These are phyloP conservation scores for Colossoma macropomum DNA, from an alignment of 2,113 vertebrate genomes.

Conservation along the genomic window DNA sequence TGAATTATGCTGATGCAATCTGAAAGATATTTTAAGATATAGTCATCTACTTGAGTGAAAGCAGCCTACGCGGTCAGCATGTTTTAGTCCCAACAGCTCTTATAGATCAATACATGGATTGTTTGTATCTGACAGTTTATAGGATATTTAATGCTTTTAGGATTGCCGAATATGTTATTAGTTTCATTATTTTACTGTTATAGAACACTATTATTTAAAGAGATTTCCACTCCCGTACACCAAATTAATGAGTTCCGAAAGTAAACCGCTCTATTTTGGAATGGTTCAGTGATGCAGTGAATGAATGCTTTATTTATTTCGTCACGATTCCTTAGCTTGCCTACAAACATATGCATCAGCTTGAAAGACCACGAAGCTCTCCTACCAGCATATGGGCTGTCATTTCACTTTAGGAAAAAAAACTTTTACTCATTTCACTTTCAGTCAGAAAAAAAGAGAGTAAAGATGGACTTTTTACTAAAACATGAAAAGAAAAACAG, in stretches of 20 bases:
- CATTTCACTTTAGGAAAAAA: neutral
- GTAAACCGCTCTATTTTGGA: neutral
- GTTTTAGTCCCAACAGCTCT: neutral
- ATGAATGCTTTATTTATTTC: neutral
- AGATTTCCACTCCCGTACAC: neutral
- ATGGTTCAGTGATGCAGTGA: neutral
- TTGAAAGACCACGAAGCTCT: neutral
- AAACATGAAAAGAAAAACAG: neutral
- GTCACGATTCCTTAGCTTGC: neutral
- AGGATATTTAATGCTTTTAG: neutral
- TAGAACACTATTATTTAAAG: too few species aligned
- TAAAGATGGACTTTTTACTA: too few species aligned
- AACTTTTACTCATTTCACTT: neutral
- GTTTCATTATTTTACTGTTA: neutral
- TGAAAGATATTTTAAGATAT: neutral
- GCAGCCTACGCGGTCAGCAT: neutral
- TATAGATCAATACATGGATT: neutral
- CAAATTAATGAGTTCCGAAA: neutral
- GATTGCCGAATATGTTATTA: neutral
- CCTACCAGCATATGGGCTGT: too few species aligned
- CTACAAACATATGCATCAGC: neutral
- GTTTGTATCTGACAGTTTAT: neutral
- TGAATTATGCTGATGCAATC: neutral
- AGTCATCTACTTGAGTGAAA: neutral
- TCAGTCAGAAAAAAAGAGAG: too few species aligned